These are phyloP conservation scores for Cosmia pyralina DNA, from an alignment of 2,888 invertebrate genomes.

Conservation along the genomic window DNA sequence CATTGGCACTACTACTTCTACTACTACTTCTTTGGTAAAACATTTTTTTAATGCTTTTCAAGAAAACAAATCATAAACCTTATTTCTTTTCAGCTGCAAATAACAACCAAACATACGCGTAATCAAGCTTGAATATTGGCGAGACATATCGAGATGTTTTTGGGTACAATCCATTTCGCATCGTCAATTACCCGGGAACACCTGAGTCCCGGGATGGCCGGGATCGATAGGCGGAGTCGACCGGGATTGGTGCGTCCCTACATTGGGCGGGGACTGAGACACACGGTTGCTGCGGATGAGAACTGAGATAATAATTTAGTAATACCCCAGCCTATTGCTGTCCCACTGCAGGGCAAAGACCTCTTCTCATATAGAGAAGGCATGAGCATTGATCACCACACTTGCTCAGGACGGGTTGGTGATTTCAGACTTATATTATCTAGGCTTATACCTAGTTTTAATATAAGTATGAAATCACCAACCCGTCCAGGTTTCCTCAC, in stretches of 20 bases:
- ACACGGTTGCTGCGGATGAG: constrained; percentile 70
- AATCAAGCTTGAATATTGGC: constrained; percentile 45
- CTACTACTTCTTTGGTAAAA: neutral
- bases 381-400: neutral
- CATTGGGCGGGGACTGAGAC: constrained; percentile 73
- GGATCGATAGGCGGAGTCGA: constrained; percentile 84
- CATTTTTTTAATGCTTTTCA: neutral
- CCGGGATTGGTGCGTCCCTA: constrained; percentile 76
- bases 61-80: neutral
- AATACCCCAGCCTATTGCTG: neutral
- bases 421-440: neutral
- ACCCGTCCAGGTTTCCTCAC: neutral
- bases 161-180: constrained; percentile 64
- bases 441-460: too few relatives aligned
- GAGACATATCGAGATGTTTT: constrained; percentile 62
- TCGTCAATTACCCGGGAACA: constrained; percentile 80
- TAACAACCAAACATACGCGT: constrained; percentile 9
- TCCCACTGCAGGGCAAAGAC: neutral
- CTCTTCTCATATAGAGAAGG: neutral
- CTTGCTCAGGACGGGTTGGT: neutral
- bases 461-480: neutral
- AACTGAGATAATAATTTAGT: neutral
- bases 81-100: constrained; percentile 5
- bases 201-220: constrained; percentile 77
- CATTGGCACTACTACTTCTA: neutral